phyloP scores from a whole-genome alignment of 2,113 vertebrate genomes.

The Alligator sinensis region DNA sequence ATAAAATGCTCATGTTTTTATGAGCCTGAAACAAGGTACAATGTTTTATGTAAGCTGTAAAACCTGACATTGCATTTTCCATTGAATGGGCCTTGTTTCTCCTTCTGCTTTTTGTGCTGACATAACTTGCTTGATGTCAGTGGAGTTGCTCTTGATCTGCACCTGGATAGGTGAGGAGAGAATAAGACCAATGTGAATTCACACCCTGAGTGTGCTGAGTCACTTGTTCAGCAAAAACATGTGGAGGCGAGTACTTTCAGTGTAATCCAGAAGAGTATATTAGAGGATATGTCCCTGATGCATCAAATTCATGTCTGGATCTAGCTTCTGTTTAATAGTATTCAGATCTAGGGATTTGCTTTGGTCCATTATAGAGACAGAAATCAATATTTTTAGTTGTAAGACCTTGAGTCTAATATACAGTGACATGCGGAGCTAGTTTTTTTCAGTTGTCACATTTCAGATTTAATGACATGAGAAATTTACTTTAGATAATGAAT shows the following conservation, averaged over 20 bases:
- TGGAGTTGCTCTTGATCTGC: not conserved
- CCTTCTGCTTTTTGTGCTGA: not conserved
- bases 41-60: not conserved
- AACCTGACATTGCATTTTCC: not conserved
- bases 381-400: not conserved
- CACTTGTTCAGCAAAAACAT: not conserved
- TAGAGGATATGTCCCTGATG: not conserved
- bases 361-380: not conserved
- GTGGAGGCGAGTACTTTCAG: constrained; percentile 34
- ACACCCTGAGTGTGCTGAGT: not conserved
- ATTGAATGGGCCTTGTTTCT: not conserved
- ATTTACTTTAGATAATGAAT: not conserved
- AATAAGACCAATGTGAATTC: not conserved
- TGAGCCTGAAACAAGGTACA: not conserved
- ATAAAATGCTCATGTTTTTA: not conserved
- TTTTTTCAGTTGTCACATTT: not conserved
- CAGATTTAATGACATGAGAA: not conserved
- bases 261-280: not conserved
- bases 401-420: not conserved
- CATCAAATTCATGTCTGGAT: not conserved
- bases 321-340: not conserved
- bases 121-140: constrained; percentile 23
- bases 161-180: not conserved
- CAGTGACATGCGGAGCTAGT: not conserved
- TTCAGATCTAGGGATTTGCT: not conserved